phyloP scores from a whole-genome alignment of 2,113 vertebrate genomes.

The Eonycteris spelaea region DNA sequence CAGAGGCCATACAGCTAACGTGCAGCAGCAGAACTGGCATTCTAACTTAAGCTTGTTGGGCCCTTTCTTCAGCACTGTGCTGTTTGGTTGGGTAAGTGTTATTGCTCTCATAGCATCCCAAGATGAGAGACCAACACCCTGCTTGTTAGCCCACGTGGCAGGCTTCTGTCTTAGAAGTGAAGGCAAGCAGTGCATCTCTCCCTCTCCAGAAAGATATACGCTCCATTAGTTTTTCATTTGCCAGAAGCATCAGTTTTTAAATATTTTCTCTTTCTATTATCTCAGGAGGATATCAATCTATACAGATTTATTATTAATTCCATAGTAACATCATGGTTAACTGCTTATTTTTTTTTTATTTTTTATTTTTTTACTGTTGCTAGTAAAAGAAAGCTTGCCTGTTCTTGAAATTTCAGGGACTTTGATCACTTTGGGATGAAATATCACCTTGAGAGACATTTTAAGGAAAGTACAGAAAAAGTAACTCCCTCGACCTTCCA shows the following conservation, averaged over 20 bases:
- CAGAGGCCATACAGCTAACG: background rate
- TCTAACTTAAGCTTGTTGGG: background rate
- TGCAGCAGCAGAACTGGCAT: background rate
- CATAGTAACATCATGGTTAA: slow-evolving; percentile 69
- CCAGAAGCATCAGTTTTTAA: slow-evolving; percentile 57
- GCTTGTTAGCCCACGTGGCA: background rate
- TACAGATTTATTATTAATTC: slow-evolving; percentile 76
- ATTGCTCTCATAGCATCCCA: background rate
- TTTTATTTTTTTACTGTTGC: slow-evolving; percentile 45
- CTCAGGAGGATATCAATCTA: slow-evolving; percentile 66
- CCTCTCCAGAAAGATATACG: background rate
- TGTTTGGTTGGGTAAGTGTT: background rate
- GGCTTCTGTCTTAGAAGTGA: background rate
- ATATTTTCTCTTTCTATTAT: slow-evolving; percentile 71
- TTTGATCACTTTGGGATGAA: slow-evolving; percentile 58
- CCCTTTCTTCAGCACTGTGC: background rate
- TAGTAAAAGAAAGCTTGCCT: slow-evolving; percentile 56
- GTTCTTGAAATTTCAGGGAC: slow-evolving; percentile 68
- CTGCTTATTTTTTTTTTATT: slow-evolving; percentile 15
- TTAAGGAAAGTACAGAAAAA: background rate
- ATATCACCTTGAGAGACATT: slow-evolving; percentile 37
- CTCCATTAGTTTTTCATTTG: slow-evolving; percentile 73
- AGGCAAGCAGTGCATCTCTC: background rate
- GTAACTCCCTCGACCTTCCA: background rate
- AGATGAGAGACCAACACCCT: background rate